These are phyloP conservation scores for Sphenopsis melanotis DNA, from an alignment of 2,797 vertebrate species.

Conservation along the genomic window DNA sequence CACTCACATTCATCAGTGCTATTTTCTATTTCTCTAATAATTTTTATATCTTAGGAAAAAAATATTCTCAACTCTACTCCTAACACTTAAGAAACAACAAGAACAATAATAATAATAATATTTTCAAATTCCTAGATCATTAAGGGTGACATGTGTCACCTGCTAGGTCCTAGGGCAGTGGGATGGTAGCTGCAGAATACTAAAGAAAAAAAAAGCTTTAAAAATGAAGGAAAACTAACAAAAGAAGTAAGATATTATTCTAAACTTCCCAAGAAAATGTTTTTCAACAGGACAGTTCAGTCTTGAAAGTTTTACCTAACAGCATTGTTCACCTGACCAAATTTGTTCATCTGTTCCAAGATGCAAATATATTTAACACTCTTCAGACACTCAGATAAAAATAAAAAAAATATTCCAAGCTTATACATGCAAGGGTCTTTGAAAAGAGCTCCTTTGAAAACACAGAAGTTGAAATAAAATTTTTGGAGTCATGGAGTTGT, in stretches of 20 bases:
- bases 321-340: neutral
- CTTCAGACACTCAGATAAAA: neutral
- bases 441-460: neutral
- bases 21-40: neutral
- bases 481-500: neutral
- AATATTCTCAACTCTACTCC: neutral
- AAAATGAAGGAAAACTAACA: neutral
- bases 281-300: neutral
- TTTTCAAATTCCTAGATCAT: neutral
- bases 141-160: neutral
- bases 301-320: neutral
- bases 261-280: neutral
- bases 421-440: neutral
- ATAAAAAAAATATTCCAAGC: neutral
- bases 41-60: neutral
- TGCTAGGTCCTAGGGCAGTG: neutral
- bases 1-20: neutral
- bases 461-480: neutral
- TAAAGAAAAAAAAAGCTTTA: neutral
- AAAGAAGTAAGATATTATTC: neutral
- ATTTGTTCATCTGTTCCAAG: neutral
- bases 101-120: fast-evolving
- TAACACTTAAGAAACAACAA: neutral
- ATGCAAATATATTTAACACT: neutral
- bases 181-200: neutral